Evolutionary conservation across 2,888 invertebrate genomes (phyloP).

Genomic region (Reticulitermes lucifugus): DNA sequence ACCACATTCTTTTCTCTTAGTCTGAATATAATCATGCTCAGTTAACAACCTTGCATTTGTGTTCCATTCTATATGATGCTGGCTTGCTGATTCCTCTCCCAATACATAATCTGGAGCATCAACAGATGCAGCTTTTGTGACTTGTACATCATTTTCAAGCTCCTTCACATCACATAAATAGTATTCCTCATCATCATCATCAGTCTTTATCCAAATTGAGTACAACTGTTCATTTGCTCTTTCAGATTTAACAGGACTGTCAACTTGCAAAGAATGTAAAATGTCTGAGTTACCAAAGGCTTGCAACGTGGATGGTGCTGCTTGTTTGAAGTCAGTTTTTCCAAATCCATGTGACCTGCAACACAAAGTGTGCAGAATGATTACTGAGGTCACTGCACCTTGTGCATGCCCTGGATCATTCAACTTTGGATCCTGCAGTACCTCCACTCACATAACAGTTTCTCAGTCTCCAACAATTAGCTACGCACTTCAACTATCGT

Average conservation of each 20-base stretch:
- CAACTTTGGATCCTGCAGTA: neutral
- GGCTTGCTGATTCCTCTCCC: neutral
- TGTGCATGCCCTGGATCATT: conserved; percentile 3
- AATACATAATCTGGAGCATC: neutral
- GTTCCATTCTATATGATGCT: neutral
- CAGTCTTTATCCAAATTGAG: conserved; percentile 45
- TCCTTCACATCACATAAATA: conserved; percentile 44
- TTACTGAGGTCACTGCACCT: conserved; percentile 25
- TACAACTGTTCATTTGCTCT: neutral
- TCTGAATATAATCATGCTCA: conserved; percentile 37
- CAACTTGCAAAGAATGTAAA: neutral
- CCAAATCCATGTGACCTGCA: conserved; percentile 45
- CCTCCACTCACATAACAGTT: neutral
- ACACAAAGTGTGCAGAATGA: conserved; percentile 49
- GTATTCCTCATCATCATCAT: conserved; percentile 30
- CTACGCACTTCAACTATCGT: too few relatives aligned
- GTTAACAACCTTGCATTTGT: neutral
- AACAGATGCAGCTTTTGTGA: neutral
- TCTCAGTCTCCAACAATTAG: too few relatives aligned
- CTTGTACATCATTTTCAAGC: conserved; percentile 17
- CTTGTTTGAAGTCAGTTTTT: conserved; percentile 27
- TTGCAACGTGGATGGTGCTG: neutral
- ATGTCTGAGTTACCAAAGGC: conserved; percentile 2
- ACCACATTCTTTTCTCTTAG: neutral
- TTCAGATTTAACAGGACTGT: neutral